Evolutionary conservation across 2,888 invertebrate species (phyloP), one percentile per base, ranked within the genome.

Genomic region (Cryptosula pallasiana): DNA sequence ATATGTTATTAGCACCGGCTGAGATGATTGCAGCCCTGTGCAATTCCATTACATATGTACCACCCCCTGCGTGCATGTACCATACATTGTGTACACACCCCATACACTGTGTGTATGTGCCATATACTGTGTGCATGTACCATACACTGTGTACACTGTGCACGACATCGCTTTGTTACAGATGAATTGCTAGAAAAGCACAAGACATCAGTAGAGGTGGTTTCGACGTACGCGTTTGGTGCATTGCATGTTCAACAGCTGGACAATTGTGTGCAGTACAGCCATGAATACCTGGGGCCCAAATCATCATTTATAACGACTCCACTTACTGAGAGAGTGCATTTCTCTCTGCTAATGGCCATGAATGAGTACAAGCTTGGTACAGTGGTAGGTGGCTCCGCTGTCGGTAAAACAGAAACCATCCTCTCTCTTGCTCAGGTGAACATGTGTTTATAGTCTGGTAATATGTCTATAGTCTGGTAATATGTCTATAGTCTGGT

Each of bases 361-460:
- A 73, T 83, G 55, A 80, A 78, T 74, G 78, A 79, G 72, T 83
- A 81, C 75, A 79, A 82, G 69, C 81, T 81, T 77, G 80, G 81
- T 1, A 79, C 81, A 0, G 75, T 83, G 72, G 76, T 81, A n/a
- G 83, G 83, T 23, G 80, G 81, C 0, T 73, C 79, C 23, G 79
- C 80, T 13, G 79, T 80, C 3, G 83, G 83, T 0, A 83, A 83
- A 72, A 79, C 82, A 16, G 82, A 81, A 71, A 83, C 82, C 35
- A 74, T 83, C 63, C 77, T 77, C 69, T 81, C 83, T 63, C 76
- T 83, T 2, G 76, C 80, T 5, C 81, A 79, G 79, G 83, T 83
- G 71, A 55, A 73, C n/a, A 1, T 71, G 9, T 25, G 20, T 45
- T 45, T 9, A 45, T 45, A n/a, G n/a, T n/a, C n/a, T n/a, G n/a